Conservation (phyloP, 2,113 vertebrate species). For the Pipa parva region DNA sequence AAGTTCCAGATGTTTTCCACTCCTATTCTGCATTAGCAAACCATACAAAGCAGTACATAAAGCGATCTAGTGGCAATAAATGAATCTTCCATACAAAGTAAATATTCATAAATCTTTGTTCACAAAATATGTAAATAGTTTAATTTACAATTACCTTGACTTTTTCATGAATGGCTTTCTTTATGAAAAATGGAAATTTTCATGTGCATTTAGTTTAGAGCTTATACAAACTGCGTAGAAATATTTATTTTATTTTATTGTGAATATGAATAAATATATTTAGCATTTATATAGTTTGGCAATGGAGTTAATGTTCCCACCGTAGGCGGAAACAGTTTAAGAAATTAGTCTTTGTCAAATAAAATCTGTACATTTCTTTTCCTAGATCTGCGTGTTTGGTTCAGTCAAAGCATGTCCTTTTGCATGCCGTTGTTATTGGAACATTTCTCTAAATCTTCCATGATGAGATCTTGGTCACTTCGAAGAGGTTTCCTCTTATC, state of each 20-base stretch:
- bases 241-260: not conserved
- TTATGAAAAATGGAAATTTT: not conserved
- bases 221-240: not conserved
- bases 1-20: no score
- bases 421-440: constrained; percentile 56
- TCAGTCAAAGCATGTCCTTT: constrained; percentile 14
- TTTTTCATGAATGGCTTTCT: not conserved
- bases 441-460: constrained; percentile 67
- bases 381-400: not conserved
- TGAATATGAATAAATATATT: not conserved
- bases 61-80: no score
- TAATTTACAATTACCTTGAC: not conserved
- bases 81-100: no score
- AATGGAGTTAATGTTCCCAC: not conserved
- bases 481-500: constrained; percentile 52
- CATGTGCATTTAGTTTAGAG: not conserved
- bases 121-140: not conserved
- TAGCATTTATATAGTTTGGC: no score
- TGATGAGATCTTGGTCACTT: constrained; percentile 64
- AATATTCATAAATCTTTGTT: no score
- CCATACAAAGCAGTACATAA: no score
- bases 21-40: no score
- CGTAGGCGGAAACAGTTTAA: not conserved
- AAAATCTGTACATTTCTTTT: not conserved
- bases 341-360: not conserved